Evolutionary conservation across 2,888 invertebrate genomes (phyloP), one percentile per base, ranked within the genome.

Genomic region (Elaeidobius kamerunicus): DNA sequence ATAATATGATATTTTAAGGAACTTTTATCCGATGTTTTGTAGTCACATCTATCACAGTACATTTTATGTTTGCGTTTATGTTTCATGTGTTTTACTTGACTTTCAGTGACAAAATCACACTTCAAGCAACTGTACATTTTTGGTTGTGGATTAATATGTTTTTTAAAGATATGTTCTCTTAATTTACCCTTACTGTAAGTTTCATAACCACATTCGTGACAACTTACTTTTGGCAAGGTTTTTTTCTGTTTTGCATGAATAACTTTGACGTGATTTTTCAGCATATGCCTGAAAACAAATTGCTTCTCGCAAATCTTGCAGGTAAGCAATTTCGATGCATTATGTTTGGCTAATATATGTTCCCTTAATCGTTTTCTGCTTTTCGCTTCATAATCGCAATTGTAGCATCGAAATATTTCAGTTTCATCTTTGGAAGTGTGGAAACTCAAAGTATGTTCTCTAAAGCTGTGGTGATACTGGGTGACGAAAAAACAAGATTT

Each of bases 401-500:
- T n/a, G 6, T 32, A 43, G 16, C 42, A 43, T 7, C 19, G 19
- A 19, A 32, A 28, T 14, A 32, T 16, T 12, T n/a, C 5, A 3
- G 18, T 20, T 7, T 43, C 42, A 16, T 43, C 42, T 5, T 2
- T 15, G 6, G 18, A 12, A 12, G 17, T 19, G 6, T 30, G 30
- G 12, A 32, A 32, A 6, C n/a, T 16, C 6, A 30, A 14, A 3
- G 14, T 7, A 32, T 43, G 42, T 4, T 32, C 19, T 7, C 17
- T 32, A n/a, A 32, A 5, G 2, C 19, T 32, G 19, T 12, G 12
- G 2, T 12, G 7, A 32, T 43, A 18, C 4, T 7, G 16, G 2
- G 42, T 43, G 1, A 18, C 42, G 19, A 43, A 43, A n/a, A 18
- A 14, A 18, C 42, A 43, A 16, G 12, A 12, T 19, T 43, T 43